A percentile compares a stretch with the other conserved stretches of the same genome.
Conservation (phyloP, 2,797 vertebrate genomes). For the Synaphobranchus kaupii region DNA sequence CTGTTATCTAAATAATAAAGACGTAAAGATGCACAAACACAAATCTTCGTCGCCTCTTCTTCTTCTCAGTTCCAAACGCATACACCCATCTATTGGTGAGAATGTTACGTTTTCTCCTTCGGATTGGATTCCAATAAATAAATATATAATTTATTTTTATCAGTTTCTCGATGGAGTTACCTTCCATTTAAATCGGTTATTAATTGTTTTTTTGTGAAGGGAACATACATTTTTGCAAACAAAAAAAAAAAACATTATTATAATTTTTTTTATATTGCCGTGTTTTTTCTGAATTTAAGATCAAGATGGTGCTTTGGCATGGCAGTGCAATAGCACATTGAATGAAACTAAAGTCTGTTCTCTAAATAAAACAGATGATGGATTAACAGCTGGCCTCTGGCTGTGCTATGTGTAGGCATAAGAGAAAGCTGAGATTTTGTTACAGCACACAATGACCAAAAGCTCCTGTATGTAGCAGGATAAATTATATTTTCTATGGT, state of each 20-base stretch:
- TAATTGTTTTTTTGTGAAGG: background rate
- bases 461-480: background rate
- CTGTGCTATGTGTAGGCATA: background rate
- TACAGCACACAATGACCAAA: background rate
- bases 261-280: too few species aligned
- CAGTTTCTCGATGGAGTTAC: background rate
- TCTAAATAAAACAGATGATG: background rate
- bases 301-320: too few species aligned
- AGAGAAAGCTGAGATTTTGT: background rate
- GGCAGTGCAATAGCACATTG: too few species aligned
- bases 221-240: background rate
- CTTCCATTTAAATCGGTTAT: background rate
- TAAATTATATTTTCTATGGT: background rate
- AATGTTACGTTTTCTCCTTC: background rate
- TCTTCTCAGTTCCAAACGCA: background rate
- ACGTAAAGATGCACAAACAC: background rate
- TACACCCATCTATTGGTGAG: background rate
- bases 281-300: too few species aligned
- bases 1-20: slow-evolving; percentile 1
- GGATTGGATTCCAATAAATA: background rate
- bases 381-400: background rate
- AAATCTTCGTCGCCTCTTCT: background rate
- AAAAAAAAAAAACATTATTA: too few species aligned
- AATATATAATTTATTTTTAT: background rate
- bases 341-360: background rate